A percentile compares a stretch with the other conserved stretches of the same genome.
Conservation (phyloP, 2,113 vertebrate genomes). For the Chunga burmeisteri region DNA sequence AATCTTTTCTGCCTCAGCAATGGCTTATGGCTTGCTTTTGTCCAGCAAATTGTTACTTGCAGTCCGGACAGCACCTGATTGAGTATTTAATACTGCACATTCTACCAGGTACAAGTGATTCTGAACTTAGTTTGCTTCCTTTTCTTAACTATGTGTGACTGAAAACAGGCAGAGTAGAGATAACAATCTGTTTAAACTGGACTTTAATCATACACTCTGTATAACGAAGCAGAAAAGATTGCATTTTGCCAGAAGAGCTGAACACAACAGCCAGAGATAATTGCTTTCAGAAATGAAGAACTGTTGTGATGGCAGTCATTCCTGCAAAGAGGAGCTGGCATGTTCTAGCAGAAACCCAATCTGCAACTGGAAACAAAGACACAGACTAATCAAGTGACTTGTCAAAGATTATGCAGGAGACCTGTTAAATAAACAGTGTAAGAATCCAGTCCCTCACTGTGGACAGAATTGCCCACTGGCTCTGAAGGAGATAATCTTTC, state of each 20-base stretch:
- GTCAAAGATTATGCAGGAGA: slow-evolving; percentile 5
- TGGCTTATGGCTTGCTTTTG: neutral
- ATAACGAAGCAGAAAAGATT: neutral
- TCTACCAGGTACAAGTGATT: neutral
- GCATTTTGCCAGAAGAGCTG: neutral
- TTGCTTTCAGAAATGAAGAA: neutral
- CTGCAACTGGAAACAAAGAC: slow-evolving; percentile 19
- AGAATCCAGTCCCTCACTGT: neutral
- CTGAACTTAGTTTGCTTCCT: neutral
- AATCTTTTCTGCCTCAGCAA: neutral
- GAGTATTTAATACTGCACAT: neutral
- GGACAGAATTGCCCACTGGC: neutral
- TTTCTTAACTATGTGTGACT: neutral
- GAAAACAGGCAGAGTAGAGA: slow-evolving; percentile 12
- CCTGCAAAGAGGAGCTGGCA: neutral
- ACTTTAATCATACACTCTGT: neutral
- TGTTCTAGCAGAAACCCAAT: neutral
- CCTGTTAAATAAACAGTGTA: neutral
- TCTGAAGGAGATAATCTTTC: neutral
- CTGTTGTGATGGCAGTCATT: neutral
- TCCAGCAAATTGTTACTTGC: neutral
- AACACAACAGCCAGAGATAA: neutral
- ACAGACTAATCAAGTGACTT: neutral
- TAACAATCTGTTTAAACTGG: slow-evolving; percentile 30
- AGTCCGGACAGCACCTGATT: neutral